Percentiles rank a stretch among this genome's conserved stretches.
phyloP scores from a whole-genome alignment of 2,113 vertebrate genomes.

The Ornithorhynchus anatinus region DNA sequence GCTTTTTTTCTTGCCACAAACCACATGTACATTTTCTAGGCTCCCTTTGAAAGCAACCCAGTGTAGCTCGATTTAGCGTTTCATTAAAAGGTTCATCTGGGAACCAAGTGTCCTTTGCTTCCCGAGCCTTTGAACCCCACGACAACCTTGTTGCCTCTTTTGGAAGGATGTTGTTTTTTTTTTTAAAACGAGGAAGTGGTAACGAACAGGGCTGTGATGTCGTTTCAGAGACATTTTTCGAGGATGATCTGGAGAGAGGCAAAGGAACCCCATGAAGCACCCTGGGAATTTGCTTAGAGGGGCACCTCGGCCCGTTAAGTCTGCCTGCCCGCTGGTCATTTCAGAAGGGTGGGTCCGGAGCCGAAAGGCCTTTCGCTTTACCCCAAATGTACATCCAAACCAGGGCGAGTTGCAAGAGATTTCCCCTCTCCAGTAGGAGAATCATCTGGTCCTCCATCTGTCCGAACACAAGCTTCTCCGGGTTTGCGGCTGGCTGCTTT shows the following conservation, averaged over 20 bases:
- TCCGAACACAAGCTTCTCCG: slow-evolving; percentile 2
- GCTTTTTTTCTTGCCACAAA: background rate
- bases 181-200: slow-evolving; percentile 28
- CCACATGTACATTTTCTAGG: slow-evolving; percentile 4
- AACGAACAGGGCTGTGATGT: slow-evolving; percentile 21
- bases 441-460: slow-evolving; percentile 19
- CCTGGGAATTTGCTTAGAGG: background rate
- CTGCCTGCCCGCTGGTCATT: background rate
- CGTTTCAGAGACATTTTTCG: background rate
- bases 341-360: background rate
- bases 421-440: slow-evolving; percentile 8
- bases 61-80: slow-evolving; percentile 2
- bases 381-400: background rate
- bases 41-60: slow-evolving; percentile 15
- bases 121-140: slow-evolving; percentile 5
- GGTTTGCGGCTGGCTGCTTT: slow-evolving; percentile 37
- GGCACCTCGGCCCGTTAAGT: background rate
- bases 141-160: slow-evolving; percentile 28
- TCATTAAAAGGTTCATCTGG: slow-evolving; percentile 15
- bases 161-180: background rate
- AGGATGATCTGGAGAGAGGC: background rate
- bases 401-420: slow-evolving; percentile 26
- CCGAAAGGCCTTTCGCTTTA: slow-evolving; percentile 3
- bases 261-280: background rate
- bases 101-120: slow-evolving; percentile 26